These are phyloP conservation scores for Oceanites oceanicus DNA, from an alignment of 2,113 vertebrate genomes.

Conservation along the genomic window DNA sequence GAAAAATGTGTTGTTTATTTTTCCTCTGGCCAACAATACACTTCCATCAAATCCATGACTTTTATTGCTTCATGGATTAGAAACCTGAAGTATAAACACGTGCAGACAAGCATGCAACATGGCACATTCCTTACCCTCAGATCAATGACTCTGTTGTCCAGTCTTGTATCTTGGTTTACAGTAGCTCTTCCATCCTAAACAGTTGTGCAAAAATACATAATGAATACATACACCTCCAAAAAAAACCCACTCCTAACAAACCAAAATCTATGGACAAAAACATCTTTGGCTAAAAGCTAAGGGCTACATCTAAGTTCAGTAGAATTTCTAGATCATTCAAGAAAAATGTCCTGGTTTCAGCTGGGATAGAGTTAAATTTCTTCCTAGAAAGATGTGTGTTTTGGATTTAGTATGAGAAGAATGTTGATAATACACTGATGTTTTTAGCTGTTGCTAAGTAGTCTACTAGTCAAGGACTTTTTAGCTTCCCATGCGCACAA, in stretches of 20 bases:
- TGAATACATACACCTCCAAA: neutral
- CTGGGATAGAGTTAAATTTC: too few species aligned
- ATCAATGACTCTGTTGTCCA: constrained; percentile 99
- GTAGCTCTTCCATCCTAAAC: constrained; percentile 95
- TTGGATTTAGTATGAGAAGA: too few species aligned
- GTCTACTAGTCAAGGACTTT: too few species aligned
- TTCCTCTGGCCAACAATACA: neutral
- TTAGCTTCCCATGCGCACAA: too few species aligned
- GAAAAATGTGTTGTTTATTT: neutral
- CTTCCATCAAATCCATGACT: neutral
- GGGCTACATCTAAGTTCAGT: neutral
- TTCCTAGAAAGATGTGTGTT: too few species aligned
- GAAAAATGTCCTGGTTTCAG: too few species aligned
- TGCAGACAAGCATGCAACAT: neutral
- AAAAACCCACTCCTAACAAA: neutral
- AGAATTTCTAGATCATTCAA: neutral
- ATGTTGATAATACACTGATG: too few species aligned
- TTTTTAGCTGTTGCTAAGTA: too few species aligned
- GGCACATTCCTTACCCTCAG: constrained; percentile 85
- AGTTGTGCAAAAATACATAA: neutral
- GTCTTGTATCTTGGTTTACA: constrained; percentile 96
- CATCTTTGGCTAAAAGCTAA: neutral
- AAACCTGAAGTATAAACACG: neutral
- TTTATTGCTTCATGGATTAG: neutral
- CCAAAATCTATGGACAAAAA: neutral